Conservation (phyloP, 2,797 vertebrate species). For the Chaenodraco wilsoni region DNA sequence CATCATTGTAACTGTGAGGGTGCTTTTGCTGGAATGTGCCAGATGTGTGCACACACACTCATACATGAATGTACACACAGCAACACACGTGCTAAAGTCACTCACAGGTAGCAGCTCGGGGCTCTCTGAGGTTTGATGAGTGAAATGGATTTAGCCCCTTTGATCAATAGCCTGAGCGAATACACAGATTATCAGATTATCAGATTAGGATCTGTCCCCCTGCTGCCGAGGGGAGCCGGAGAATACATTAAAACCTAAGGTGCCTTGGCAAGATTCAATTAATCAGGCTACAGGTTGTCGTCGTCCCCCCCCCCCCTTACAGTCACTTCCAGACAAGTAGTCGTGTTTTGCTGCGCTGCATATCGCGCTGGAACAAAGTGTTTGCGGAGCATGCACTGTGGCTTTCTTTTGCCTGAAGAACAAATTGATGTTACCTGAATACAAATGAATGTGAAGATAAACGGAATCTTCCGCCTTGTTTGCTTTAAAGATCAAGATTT, state of each 20-base stretch:
- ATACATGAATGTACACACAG: conserved; percentile 29
- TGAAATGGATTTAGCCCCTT: conserved; percentile 77
- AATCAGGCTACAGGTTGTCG: conserved; percentile 77
- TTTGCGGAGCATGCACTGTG: conserved; percentile 34
- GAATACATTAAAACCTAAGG: conserved; percentile 78
- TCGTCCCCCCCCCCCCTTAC: conserved; percentile 23
- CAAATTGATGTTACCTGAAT: conserved; percentile 57
- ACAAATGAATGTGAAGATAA: conserved; percentile 47
- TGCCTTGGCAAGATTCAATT: conserved; percentile 77
- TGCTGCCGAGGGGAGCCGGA: conserved; percentile 67
- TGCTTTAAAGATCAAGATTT: conserved; percentile 43
- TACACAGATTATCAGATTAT: conserved; percentile 85
- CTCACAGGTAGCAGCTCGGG: conserved; percentile 62
- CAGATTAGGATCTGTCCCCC: conserved; percentile 78
- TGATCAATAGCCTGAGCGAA: conserved; percentile 80
- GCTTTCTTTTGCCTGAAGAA: conserved; percentile 52
- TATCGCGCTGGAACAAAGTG: conserved; percentile 51
- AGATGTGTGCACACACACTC: conserved; percentile 7
- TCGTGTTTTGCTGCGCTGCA: conserved; percentile 54
- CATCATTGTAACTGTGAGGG: conserved; percentile 61
- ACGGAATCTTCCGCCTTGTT: conserved; percentile 46
- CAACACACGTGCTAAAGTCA: conserved; percentile 10
- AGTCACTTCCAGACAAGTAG: conserved; percentile 52
- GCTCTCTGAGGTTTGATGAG: conserved; percentile 71
- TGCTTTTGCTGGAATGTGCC: conserved; percentile 47